phyloP scores from a whole-genome alignment of 2,113 vertebrate genomes.

The Vidua chalybeata region DNA sequence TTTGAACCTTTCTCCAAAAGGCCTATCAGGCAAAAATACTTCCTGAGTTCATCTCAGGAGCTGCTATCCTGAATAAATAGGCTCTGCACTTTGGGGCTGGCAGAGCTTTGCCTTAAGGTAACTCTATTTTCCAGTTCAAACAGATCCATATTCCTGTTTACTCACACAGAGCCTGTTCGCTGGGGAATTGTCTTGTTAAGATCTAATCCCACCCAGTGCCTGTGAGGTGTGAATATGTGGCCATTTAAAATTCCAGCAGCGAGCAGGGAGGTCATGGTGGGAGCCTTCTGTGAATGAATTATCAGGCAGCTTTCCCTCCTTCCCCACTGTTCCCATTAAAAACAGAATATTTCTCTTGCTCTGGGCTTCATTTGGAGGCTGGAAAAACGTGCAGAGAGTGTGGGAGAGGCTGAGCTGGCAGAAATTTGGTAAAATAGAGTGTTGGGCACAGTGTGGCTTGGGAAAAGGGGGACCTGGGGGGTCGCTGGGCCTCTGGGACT shows the following conservation, averaged over 20 bases:
- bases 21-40: slow-evolving; percentile 8
- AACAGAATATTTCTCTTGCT: background rate
- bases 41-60: slow-evolving; percentile 26
- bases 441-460: rapidly evolving
- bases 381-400: background rate
- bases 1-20: slow-evolving; percentile 3
- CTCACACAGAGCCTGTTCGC: slow-evolving; percentile 34
- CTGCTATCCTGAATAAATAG: slow-evolving; percentile 9
- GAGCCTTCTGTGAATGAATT: background rate
- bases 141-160: slow-evolving; percentile 52
- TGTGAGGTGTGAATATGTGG: background rate
- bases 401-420: background rate
- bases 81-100: slow-evolving; percentile 32
- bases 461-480: background rate
- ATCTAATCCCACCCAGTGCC: background rate
- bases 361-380: background rate
- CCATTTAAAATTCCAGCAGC: slow-evolving; percentile 41
- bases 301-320: background rate
- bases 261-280: background rate
- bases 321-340: background rate
- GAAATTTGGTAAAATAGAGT: background rate
- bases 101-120: slow-evolving; percentile 56
- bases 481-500: background rate
- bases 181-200: slow-evolving; percentile 51
- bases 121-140: slow-evolving; percentile 39